Evolutionary conservation across 1,140 invertebrate species (phyloP).

Genomic region (Rhopalosiphum maidis): DNA sequence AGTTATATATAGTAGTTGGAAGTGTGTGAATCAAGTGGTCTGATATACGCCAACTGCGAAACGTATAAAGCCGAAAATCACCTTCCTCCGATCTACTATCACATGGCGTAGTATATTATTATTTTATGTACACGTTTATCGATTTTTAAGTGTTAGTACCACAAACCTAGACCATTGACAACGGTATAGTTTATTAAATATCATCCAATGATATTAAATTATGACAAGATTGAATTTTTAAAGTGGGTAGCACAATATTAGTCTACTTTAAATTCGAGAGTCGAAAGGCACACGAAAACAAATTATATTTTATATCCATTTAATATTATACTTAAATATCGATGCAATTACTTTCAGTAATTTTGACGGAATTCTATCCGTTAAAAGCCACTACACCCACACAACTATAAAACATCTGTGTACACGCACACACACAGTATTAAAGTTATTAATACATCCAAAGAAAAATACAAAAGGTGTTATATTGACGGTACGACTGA

Average conservation of each 20-base stretch:
- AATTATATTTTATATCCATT: neutral
- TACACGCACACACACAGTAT: neutral
- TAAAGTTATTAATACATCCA: neutral
- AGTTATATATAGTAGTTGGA: neutral
- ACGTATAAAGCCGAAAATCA: neutral
- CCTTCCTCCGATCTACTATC: no score
- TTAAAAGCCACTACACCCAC: neutral
- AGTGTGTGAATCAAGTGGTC: neutral
- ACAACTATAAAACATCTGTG: neutral
- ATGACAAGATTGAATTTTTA: neutral
- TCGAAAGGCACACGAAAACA: neutral
- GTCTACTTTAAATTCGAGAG: neutral
- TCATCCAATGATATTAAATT: neutral
- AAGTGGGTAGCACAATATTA: neutral
- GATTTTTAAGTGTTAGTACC: neutral
- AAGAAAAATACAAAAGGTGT: conserved; percentile 1
- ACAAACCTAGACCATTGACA: neutral
- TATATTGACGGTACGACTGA: neutral
- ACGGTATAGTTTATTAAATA: neutral
- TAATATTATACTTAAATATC: neutral
- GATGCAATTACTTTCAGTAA: neutral
- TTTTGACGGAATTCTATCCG: neutral
- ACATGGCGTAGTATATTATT: neutral
- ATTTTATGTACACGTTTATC: neutral
- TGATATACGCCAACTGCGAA: neutral